These are phyloP conservation scores for Diloba caeruleocephala DNA, from an alignment of 2,888 invertebrate species.

Conservation along the genomic window DNA sequence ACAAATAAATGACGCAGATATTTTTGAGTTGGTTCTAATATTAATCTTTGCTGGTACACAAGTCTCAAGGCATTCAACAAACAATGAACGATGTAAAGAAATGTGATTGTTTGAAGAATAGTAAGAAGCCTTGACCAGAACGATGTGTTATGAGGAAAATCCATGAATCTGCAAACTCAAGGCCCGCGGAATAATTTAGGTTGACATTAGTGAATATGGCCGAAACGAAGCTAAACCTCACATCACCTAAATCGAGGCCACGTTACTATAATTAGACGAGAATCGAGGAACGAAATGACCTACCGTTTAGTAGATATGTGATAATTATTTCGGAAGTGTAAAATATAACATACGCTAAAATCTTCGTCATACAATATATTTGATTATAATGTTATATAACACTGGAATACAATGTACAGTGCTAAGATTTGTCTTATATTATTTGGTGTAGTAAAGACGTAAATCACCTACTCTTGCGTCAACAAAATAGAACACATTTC, in stretches of 20 bases:
- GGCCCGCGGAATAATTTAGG: constrained; percentile 43
- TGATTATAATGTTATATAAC: background rate
- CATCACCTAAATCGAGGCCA: constrained; percentile 52
- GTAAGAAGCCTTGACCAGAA: constrained; percentile 28
- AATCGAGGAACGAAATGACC: constrained; percentile 18
- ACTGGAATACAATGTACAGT: too few relatives aligned
- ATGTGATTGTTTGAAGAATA: constrained; percentile 9
- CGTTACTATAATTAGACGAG: constrained; percentile 31
- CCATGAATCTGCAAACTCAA: constrained; percentile 47
- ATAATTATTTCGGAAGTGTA: constrained; percentile 19
- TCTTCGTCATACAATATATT: background rate
- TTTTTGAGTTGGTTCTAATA: too few relatives aligned
- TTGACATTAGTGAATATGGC: constrained; percentile 47
- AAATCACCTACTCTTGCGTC: background rate
- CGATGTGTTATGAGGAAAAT: constrained; percentile 37
- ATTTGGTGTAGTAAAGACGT: too few relatives aligned
- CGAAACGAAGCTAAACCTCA: constrained; percentile 36
- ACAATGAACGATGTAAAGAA: background rate
- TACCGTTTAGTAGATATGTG: constrained; percentile 18
- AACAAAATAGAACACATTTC: constrained; percentile 21
- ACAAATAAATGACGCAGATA: too few relatives aligned
- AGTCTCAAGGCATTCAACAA: background rate
- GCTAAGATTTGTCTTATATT: too few relatives aligned
- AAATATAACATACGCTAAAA: background rate
- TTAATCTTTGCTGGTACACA: background rate